A percentile compares a stretch with the other conserved stretches of the same genome.
phyloP scores from a whole-genome alignment of 2,797 vertebrate species.

The Vireo griseus region DNA sequence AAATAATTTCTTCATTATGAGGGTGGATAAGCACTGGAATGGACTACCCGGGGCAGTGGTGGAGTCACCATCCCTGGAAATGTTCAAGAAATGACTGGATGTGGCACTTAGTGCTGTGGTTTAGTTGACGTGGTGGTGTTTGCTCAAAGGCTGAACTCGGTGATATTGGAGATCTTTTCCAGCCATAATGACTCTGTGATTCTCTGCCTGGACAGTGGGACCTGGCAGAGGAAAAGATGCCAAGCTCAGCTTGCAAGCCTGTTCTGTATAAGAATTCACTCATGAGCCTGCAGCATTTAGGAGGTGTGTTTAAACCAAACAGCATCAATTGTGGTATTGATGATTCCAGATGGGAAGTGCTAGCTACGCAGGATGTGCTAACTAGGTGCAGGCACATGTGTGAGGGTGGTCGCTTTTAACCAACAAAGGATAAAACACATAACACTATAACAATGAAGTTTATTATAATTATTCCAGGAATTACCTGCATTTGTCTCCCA shows the following conservation, averaged over 20 bases:
- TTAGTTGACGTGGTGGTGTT: background rate
- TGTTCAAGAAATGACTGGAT: background rate
- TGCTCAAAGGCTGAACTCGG: background rate
- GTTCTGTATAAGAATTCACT: background rate
- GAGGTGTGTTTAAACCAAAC: background rate
- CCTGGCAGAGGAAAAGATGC: background rate
- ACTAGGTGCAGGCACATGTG: background rate
- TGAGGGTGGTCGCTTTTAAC: background rate
- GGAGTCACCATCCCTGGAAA: background rate
- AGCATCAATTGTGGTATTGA: background rate
- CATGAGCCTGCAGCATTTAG: background rate
- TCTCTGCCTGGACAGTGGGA: background rate
- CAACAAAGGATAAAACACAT: background rate
- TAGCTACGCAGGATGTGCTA: background rate
- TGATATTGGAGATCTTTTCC: background rate
- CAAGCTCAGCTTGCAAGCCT: background rate
- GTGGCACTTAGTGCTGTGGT: background rate
- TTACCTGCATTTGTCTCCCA: background rate
- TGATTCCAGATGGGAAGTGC: background rate
- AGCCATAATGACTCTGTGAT: background rate
- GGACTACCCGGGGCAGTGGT: background rate
- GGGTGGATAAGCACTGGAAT: background rate
- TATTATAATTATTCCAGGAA: background rate
- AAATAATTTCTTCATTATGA: background rate
- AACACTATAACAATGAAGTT: background rate